Evolutionary conservation across 2,797 vertebrate species (phyloP).

Genomic region (Hemitrygon akajei): DNA sequence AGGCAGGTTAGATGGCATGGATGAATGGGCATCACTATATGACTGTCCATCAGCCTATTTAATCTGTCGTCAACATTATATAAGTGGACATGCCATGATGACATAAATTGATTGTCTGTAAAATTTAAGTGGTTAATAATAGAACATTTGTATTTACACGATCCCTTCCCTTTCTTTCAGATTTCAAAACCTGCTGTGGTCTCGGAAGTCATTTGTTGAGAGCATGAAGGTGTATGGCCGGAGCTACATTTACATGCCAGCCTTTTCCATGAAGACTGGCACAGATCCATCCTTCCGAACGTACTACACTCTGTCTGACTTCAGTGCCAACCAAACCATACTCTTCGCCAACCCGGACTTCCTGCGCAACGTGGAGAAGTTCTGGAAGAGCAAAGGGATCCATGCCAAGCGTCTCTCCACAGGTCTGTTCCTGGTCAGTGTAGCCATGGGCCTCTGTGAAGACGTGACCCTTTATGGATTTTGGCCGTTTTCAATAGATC

Average conservation of each 20-base stretch:
- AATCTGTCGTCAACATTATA: not conserved
- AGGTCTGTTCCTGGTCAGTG: constrained; percentile 84
- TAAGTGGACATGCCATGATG: not conserved
- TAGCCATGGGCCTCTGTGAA: constrained; percentile 85
- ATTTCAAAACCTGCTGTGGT: constrained; percentile 91
- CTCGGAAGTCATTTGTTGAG: constrained; percentile 82
- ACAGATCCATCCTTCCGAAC: constrained; percentile 83
- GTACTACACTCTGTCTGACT: constrained; percentile 75
- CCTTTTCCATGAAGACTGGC: constrained; percentile 87
- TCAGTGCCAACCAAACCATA: constrained; percentile 76
- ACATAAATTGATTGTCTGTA: not conserved
- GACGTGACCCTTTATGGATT: constrained; percentile 90
- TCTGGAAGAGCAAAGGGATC: constrained; percentile 82
- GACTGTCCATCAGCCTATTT: not conserved
- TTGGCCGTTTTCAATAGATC: constrained; percentile 84
- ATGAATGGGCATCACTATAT: too few relatives aligned
- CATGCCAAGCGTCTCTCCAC: constrained; percentile 88
- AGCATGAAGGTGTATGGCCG: constrained; percentile 82
- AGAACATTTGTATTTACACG: not conserved
- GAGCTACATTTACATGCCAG: constrained; percentile 93
- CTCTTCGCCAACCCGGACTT: constrained; percentile 94
- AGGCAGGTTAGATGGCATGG: too few relatives aligned
- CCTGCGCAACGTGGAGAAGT: constrained; percentile 77
- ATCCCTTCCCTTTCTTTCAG: constrained; percentile 51
- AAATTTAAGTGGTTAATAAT: too few relatives aligned